phyloP scores from a whole-genome alignment of 2,113 vertebrate genomes.

The Pollimyrus isidori region DNA sequence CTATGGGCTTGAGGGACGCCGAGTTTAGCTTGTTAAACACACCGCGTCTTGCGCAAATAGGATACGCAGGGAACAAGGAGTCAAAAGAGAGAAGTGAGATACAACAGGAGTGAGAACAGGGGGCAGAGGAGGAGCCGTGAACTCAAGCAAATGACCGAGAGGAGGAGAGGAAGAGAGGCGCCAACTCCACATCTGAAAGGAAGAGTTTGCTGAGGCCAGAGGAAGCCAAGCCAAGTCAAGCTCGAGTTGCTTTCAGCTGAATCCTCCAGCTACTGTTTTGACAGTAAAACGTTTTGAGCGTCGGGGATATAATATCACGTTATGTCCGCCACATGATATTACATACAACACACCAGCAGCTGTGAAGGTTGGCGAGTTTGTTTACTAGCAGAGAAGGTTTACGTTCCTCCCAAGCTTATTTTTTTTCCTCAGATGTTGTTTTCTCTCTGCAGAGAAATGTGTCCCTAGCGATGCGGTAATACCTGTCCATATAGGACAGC shows the following conservation, averaged over 20 bases:
- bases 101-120: background rate
- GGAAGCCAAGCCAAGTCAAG: background rate
- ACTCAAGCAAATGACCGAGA: background rate
- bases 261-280: constrained; percentile 7
- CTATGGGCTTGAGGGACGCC: background rate
- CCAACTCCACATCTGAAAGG: background rate
- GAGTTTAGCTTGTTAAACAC: background rate
- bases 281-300: background rate
- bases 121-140: background rate
- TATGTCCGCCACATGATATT: background rate
- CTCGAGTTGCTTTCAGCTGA: background rate
- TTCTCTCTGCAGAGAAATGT: constrained; percentile 34
- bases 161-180: background rate
- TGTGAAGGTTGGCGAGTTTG: background rate
- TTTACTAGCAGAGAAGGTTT: background rate
- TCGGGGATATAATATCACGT: background rate
- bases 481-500: constrained; percentile 35
- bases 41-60: background rate
- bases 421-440: constrained; percentile 24
- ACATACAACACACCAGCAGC: background rate
- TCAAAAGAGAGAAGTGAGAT: background rate
- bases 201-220: background rate
- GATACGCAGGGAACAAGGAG: background rate
- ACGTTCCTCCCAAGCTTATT: background rate
- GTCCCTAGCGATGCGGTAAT: constrained; percentile 43